phyloP scores from a whole-genome alignment of 2,113 vertebrate genomes.

The Rhinogobius similis region DNA sequence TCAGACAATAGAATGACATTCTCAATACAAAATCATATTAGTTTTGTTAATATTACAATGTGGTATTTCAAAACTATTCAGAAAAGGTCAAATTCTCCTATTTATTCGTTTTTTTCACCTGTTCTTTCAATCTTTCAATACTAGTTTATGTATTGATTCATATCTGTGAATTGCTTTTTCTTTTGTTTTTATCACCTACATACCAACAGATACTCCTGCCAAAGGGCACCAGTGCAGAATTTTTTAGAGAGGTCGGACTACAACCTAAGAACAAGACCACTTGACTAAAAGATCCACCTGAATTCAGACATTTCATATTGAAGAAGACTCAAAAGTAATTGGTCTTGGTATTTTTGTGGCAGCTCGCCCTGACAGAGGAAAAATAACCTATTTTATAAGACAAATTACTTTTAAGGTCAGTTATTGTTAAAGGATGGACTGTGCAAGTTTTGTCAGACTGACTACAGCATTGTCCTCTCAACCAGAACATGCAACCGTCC shows the following conservation, averaged over 20 bases:
- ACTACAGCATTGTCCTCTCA: background rate
- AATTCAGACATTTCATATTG: background rate
- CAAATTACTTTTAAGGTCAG: background rate
- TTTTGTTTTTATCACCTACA: too few relatives aligned
- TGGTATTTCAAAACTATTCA: too few relatives aligned
- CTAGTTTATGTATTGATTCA: too few relatives aligned
- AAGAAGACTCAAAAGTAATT: background rate
- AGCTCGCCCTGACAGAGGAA: background rate
- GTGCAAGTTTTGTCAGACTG: background rate
- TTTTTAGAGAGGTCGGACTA: background rate
- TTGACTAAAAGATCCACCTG: background rate
- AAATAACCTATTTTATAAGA: background rate
- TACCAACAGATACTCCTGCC: too few relatives aligned
- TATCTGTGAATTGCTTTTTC: too few relatives aligned
- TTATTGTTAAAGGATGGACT: background rate
- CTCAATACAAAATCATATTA: too few relatives aligned
- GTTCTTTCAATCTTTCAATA: too few relatives aligned
- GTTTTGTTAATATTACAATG: too few relatives aligned
- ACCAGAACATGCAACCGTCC: background rate
- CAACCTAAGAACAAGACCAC: background rate
- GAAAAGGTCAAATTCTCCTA: too few relatives aligned
- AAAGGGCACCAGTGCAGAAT: too few relatives aligned
- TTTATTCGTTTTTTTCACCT: too few relatives aligned
- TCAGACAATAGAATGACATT: too few relatives aligned
- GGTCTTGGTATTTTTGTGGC: background rate